Evolutionary conservation across 2,113 vertebrate species (phyloP).

Genomic region (Anser brachyrhynchus): DNA sequence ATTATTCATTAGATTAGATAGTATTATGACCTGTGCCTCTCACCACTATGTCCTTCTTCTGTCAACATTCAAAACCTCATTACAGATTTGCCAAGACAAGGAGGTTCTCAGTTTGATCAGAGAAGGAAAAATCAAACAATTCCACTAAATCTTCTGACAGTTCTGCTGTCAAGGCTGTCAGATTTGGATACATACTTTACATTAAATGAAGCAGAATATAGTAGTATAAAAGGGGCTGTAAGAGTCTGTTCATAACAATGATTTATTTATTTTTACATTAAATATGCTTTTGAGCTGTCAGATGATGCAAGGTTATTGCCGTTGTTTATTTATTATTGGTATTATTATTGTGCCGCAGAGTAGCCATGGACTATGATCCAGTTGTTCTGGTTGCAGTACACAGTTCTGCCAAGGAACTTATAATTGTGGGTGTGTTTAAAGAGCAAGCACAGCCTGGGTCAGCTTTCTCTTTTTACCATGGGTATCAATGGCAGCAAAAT

Average conservation of each 20-base stretch:
- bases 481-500: not conserved
- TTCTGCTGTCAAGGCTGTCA: slow-evolving; percentile 46
- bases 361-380: not conserved
- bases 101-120: slow-evolving; percentile 35
- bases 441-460: not conserved
- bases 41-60: not conserved
- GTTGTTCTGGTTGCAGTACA: not conserved
- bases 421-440: not conserved
- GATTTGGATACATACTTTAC: not conserved
- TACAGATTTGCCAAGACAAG: slow-evolving; percentile 47
- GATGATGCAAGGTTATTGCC: not conserved
- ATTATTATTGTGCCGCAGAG: not conserved
- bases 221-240: not conserved
- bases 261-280: slow-evolving; percentile 43
- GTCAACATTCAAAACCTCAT: slow-evolving; percentile 10
- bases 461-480: accelerated
- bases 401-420: not conserved
- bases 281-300: slow-evolving; percentile 5
- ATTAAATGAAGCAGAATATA: slow-evolving; percentile 34
- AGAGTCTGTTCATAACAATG: not conserved
- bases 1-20: not conserved
- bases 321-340: not conserved
- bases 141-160: slow-evolving; percentile 42
- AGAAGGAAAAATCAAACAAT: slow-evolving; percentile 13
- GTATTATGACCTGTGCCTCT: not conserved